Evolutionary conservation across 2,888 invertebrate genomes (phyloP).

Genomic region (Hemistola chrysoprasaria): DNA sequence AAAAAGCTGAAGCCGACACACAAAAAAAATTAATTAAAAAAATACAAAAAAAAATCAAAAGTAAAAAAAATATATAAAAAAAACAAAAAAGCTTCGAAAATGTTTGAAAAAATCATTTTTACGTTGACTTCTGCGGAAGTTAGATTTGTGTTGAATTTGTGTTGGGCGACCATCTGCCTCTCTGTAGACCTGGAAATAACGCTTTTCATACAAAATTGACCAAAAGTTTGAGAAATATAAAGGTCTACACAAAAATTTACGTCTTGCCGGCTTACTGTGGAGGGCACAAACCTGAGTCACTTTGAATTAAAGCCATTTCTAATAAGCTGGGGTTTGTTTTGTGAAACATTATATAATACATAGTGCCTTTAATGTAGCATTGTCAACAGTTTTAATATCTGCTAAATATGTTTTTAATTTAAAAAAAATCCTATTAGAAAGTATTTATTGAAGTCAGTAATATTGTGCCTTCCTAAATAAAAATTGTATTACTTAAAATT

Average conservation of each 20-base stretch:
- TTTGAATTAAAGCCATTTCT: not conserved
- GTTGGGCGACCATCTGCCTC: constrained; percentile 33
- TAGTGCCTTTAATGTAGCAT: constrained; percentile 3
- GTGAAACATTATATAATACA: constrained; percentile 2
- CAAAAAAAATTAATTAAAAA: constrained; percentile 47
- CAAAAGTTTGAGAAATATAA: not conserved
- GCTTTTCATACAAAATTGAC: not conserved
- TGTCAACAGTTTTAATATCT: too few species aligned
- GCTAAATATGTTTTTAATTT: too few species aligned
- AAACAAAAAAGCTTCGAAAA: constrained; percentile 43
- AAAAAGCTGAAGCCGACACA: constrained; percentile 48
- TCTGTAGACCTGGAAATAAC: too few species aligned
- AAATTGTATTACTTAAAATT: too few species aligned
- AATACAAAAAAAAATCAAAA: constrained; percentile 38
- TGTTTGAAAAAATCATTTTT: constrained; percentile 49
- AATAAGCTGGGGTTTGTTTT: not conserved
- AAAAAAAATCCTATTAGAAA: too few species aligned
- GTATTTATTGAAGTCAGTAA: too few species aligned
- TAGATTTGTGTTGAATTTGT: constrained; percentile 29
- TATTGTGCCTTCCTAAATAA: constrained; percentile 11
- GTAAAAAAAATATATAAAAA: constrained; percentile 45
- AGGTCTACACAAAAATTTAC: constrained; percentile 8
- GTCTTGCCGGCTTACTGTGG: constrained; percentile 13
- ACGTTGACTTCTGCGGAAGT: constrained; percentile 50
- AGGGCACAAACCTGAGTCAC: constrained; percentile 13